Conservation (phyloP, 2,113 vertebrate genomes). For the Nothocercus julius region DNA sequence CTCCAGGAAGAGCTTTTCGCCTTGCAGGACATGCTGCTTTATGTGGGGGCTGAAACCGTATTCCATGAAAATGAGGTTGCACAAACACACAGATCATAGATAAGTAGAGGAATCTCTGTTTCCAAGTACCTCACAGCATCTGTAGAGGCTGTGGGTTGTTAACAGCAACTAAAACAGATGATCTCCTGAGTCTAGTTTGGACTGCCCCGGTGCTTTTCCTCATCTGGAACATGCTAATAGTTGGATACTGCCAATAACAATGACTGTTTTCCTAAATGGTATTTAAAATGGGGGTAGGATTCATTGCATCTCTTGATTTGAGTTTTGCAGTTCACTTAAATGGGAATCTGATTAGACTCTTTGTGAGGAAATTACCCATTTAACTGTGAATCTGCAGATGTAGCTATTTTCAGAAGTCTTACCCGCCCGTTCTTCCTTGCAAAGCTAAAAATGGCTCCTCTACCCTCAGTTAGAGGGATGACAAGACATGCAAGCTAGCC, state of each 20-base stretch:
- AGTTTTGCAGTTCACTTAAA: neutral
- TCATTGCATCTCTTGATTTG: neutral
- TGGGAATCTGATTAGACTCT: neutral
- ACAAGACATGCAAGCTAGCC: neutral
- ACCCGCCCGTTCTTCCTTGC: neutral
- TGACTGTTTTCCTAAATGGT: neutral
- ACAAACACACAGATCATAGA: neutral
- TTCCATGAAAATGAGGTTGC: neutral
- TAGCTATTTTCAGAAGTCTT: constrained; percentile 31
- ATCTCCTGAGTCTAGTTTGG: neutral
- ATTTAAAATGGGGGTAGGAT: neutral
- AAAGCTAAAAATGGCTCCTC: neutral
- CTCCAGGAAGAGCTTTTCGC: neutral
- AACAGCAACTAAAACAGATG: neutral
- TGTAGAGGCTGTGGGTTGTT: neutral
- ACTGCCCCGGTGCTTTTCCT: neutral
- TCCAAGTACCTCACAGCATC: neutral
- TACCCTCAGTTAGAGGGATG: neutral
- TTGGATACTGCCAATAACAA: neutral
- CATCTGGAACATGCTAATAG: neutral
- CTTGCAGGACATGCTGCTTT: neutral
- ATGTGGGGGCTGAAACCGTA: neutral
- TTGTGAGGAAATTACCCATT: constrained; percentile 23
- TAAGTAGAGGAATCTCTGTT: neutral
- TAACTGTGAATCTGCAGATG: constrained; percentile 25